A percentile compares a stretch with the other conserved stretches of the same genome.
These are phyloP conservation scores for Cremastinae sp. DNA, from an alignment of 2,888 invertebrate species.

Conservation along the genomic window DNA sequence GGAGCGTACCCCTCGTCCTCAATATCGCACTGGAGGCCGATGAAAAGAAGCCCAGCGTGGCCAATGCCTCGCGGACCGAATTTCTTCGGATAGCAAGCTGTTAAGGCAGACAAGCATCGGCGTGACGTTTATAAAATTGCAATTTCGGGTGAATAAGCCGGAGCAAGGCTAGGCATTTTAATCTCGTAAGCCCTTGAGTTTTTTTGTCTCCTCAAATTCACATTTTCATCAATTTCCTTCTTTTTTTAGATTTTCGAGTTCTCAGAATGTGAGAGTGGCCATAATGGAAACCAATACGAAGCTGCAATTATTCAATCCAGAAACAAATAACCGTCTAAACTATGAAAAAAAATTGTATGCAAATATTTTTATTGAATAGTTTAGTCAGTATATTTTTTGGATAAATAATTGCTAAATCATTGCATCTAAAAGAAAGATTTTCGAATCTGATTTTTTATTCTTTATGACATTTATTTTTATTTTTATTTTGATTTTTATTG, in stretches of 20 bases:
- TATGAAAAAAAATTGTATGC: too few relatives aligned
- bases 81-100: constrained; percentile 97
- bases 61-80: constrained; percentile 97
- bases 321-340: too few relatives aligned
- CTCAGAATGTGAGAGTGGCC: constrained; percentile 23
- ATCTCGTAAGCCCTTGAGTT: constrained; percentile 63
- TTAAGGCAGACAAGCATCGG: constrained; percentile 76
- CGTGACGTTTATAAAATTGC: constrained; percentile 56
- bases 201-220: constrained; percentile 37
- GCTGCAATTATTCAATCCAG: too few relatives aligned
- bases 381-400: too few relatives aligned
- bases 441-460: neutral
- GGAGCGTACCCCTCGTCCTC: constrained; percentile 83
- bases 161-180: constrained; percentile 51
- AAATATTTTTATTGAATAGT: too few relatives aligned
- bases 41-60: constrained; percentile 92
- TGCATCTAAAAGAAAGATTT: neutral
- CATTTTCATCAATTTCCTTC: constrained; percentile 29
- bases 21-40: constrained; percentile 92
- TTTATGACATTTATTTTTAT: constrained; percentile 1
- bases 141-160: constrained; percentile 52
- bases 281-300: neutral
- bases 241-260: constrained; percentile 16
- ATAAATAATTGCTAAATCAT: neutral
- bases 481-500: neutral